Evolutionary conservation across 1,140 invertebrate species (phyloP), one percentile per base, ranked within the genome.

Genomic region (Lordiphosa stackelbergi): DNA sequence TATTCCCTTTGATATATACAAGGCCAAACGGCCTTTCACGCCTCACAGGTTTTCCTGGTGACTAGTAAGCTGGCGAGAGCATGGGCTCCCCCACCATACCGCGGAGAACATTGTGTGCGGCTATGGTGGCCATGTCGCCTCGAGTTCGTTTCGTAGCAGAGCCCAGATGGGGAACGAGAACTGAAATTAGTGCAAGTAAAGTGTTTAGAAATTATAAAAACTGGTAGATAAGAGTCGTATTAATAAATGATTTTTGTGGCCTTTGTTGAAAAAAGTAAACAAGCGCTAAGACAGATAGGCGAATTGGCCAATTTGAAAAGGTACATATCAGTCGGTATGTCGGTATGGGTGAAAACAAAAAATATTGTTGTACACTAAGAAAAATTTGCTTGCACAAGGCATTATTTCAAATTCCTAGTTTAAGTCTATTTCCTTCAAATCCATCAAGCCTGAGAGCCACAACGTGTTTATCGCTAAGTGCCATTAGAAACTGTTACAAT

Each of bases 121-220:
- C 92, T 42, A 95, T 87, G 28, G 89, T 87, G 7, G 94, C 92
- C 96, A 98, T 98, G 2, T 91, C 90, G 54, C 90, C 90, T 47
- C 96, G 91, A 0, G 95, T 95, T 42, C 92, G 90, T 1, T 90
- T 69, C 0, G 95, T 96, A 8, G 95, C 95, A 85, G 94, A 96
- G 13, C 95, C 96, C 73, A 98, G 90, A 87, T 98, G 96, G 5
- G 97, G 96, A 16, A 97, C 86, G 61, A 94, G 92, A 93, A 89
- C 83, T 88, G 54, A 60, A 87, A 73, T 52, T 22, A 19, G 35
- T 22, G 37, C 37, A 62, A 66, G 19, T 61, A 10, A 58, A 81
- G 58, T 56, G 34, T 19, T 28, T 41, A 53, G 24, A 53, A 22
- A 41, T 46, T 28, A 28, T 51, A 47, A 47, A 43, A 13, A 46